Evolutionary conservation across 2,797 vertebrate species (phyloP).

Genomic region (Eurystomus glaucurus): DNA sequence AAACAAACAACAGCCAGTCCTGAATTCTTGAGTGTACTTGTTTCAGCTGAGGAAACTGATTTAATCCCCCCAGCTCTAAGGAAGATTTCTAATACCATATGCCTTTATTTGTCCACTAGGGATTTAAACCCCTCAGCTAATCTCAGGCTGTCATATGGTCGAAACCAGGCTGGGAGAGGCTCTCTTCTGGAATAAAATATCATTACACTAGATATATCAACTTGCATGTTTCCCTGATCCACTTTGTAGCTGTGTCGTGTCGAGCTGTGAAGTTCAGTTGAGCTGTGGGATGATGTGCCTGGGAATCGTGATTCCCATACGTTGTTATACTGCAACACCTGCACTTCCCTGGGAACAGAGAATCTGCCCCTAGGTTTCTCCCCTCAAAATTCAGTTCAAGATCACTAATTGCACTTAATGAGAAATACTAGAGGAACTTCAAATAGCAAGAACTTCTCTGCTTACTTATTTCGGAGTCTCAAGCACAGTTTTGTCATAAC

Average conservation of each 20-base stretch:
- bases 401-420: neutral
- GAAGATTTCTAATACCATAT: constrained; percentile 54
- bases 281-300: neutral
- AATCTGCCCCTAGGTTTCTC: neutral
- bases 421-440: neutral
- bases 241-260: neutral
- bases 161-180: neutral
- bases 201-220: neutral
- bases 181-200: neutral
- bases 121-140: constrained; percentile 27
- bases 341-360: neutral
- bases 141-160: neutral
- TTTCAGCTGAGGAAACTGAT: neutral
- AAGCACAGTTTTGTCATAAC: neutral
- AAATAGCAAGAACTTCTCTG: neutral
- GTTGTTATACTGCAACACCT: neutral
- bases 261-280: neutral
- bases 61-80: constrained; percentile 12
- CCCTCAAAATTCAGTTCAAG: neutral
- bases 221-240: neutral
- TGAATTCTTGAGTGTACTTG: neutral
- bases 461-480: neutral
- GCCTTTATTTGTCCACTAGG: constrained; percentile 16
- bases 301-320: neutral
- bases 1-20: neutral